phyloP scores from a whole-genome alignment of 2,888 invertebrate species.

The Carcina quercana region DNA sequence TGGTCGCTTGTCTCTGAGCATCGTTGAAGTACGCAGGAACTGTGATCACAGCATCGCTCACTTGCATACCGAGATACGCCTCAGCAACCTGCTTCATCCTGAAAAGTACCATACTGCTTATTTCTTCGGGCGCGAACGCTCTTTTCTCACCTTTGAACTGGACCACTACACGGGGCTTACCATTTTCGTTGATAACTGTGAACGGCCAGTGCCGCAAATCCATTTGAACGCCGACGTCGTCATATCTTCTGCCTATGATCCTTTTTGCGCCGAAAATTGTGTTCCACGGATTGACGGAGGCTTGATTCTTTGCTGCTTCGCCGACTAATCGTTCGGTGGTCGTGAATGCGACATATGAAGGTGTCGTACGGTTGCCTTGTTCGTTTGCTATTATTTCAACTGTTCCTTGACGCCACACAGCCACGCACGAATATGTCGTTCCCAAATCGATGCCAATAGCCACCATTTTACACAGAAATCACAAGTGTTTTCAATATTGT shows the following conservation, averaged over 20 bases:
- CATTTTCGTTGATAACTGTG: slow-evolving; percentile 36
- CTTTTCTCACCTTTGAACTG: slow-evolving; percentile 36
- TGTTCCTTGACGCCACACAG: slow-evolving; percentile 41
- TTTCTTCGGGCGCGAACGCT: slow-evolving; percentile 47
- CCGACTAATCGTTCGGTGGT: slow-evolving; percentile 40
- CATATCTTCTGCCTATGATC: slow-evolving; percentile 43
- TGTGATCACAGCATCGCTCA: slow-evolving; percentile 49
- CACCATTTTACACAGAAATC: too few species aligned
- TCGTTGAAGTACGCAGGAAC: slow-evolving; percentile 56
- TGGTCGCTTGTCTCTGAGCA: slow-evolving; percentile 47
- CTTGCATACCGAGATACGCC: slow-evolving; percentile 32
- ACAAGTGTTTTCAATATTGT: too few species aligned
- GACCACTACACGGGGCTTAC: slow-evolving; percentile 46
- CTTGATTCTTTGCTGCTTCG: slow-evolving; percentile 48
- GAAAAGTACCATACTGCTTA: slow-evolving; percentile 48
- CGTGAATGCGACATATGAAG: slow-evolving; percentile 51
- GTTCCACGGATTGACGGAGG: slow-evolving; percentile 38
- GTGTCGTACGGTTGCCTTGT: slow-evolving; percentile 44
- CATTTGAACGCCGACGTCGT: slow-evolving; percentile 46
- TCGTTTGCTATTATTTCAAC: slow-evolving; percentile 51
- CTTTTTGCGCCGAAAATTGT: slow-evolving; percentile 51
- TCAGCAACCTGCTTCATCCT: slow-evolving; percentile 51
- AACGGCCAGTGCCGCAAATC: slow-evolving; percentile 46
- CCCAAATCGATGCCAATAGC: slow-evolving; percentile 57
- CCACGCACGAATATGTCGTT: slow-evolving; percentile 47